Evolutionary conservation across 2,797 vertebrate species (phyloP).

Genomic region (Eremophila alpestris): DNA sequence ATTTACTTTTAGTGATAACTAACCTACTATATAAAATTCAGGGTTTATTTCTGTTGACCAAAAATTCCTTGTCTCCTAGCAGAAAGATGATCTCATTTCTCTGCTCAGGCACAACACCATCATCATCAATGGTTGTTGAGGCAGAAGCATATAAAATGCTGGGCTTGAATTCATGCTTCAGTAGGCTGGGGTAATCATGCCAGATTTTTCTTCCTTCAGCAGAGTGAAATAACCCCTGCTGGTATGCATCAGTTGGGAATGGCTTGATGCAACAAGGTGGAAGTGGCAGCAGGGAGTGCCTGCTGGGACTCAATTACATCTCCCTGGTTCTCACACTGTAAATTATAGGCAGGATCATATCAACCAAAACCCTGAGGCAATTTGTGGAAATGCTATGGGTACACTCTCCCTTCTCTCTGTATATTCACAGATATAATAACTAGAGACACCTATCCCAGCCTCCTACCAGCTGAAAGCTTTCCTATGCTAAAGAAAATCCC

Average conservation of each 20-base stretch:
- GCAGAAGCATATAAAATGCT: conserved; percentile 9
- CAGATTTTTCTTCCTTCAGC: neutral
- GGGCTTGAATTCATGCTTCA: neutral
- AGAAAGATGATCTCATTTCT: conserved; percentile 3
- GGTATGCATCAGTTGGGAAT: neutral
- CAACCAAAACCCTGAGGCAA: neutral
- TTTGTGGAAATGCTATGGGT: neutral
- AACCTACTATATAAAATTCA: neutral
- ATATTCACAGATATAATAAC: neutral
- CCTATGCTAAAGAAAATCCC: neutral
- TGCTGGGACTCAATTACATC: neutral
- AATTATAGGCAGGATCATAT: neutral
- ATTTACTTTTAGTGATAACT: neutral
- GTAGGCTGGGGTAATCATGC: neutral
- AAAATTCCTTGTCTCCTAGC: neutral
- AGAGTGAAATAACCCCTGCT: conserved; percentile 14
- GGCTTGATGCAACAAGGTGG: neutral
- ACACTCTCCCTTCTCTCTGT: neutral
- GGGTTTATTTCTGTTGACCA: neutral
- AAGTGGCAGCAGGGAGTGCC: neutral
- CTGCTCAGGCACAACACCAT: neutral
- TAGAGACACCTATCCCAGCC: neutral
- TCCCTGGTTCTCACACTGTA: neutral
- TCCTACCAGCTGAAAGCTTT: neutral
- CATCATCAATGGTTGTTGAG: neutral